These are phyloP conservation scores for pig (Sus scrofa) DNA, from an alignment of 2,113 vertebrate species.

Conservation along the genomic window T2T-Sscrofa CM000812.6:152671501-152672000, in stretches of 20 bases:
- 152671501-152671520: not conserved
- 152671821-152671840: not conserved
- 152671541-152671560: not conserved
- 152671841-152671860: not conserved
- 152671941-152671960: not conserved
- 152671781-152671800: not conserved
- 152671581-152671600: not conserved
- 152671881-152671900: not conserved
- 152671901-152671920: not conserved
- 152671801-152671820: not conserved
- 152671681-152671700: not conserved
- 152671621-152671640: not conserved
- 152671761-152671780: slow-evolving; percentile 20
- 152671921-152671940: not conserved
- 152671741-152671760: slow-evolving; percentile 20
- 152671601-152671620: not conserved
- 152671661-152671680: not conserved
- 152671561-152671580: not conserved
- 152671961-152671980: not conserved
- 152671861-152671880: not conserved
- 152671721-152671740: slow-evolving; percentile 5
- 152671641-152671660: not conserved
- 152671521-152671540: fast-evolving
- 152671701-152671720: not conserved
- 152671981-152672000: not conserved